phyloP scores from a whole-genome alignment of 2,113 vertebrate species.

The Opisthocomus hoazin region DNA sequence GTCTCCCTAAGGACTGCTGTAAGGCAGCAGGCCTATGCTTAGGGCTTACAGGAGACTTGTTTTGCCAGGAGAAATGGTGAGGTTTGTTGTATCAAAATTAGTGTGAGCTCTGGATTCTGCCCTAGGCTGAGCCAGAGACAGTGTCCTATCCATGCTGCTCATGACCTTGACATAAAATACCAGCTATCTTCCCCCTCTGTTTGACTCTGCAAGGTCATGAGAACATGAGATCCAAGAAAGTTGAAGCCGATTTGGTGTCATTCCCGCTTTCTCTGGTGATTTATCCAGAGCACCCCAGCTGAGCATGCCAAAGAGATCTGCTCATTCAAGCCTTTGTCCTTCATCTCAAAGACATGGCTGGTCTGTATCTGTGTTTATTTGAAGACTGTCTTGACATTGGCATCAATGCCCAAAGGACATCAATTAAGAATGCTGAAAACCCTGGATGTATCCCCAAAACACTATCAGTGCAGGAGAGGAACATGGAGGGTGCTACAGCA shows the following conservation, averaged over 20 bases:
- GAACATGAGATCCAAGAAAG: not conserved
- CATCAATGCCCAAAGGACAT: not conserved
- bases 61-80: not conserved
- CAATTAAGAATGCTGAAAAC: not conserved
- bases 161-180: not conserved
- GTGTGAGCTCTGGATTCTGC: not conserved
- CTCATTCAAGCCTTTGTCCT: not conserved
- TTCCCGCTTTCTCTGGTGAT: not conserved
- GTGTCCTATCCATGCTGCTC: not conserved
- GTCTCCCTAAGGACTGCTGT: not conserved
- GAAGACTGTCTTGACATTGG: not conserved
- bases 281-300: not conserved
- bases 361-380: not conserved
- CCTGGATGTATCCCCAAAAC: not conserved
- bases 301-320: not conserved
- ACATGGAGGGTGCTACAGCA: accelerated
- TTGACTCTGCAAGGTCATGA: not conserved
- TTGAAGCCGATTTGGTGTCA: not conserved
- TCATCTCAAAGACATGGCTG: not conserved
- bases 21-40: not conserved
- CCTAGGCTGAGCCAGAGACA: not conserved
- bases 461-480: not conserved
- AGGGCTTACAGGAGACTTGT: not conserved
- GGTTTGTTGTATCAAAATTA: not conserved
- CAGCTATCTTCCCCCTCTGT: not conserved